phyloP scores from a whole-genome alignment of 2,888 invertebrate species.

The Andrena fulva region DNA sequence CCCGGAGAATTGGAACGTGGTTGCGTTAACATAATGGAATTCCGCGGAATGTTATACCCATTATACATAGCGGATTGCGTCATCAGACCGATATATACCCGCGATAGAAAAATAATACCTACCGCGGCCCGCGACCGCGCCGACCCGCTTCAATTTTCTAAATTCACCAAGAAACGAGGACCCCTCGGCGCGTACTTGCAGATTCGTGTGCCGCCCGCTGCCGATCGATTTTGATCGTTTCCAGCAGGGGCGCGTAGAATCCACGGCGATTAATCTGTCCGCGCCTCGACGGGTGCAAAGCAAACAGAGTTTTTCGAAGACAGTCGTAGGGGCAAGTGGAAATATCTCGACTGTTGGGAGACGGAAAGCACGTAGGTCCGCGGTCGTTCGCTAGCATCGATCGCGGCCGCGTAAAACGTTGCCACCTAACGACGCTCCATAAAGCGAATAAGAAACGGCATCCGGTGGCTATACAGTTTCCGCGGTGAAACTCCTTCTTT shows the following conservation, averaged over 20 bases:
- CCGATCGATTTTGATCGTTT: constrained; percentile 8
- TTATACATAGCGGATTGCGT: constrained; percentile 75
- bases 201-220: not conserved
- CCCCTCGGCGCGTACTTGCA: constrained; percentile 10
- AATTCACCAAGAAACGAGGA: constrained; percentile 52
- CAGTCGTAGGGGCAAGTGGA: not conserved
- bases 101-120: constrained; percentile 66
- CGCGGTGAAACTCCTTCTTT: not conserved
- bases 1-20: constrained; percentile 75
- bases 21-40: constrained; percentile 79
- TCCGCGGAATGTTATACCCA: constrained; percentile 77
- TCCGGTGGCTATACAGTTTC: not conserved
- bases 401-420: constrained; percentile 1
- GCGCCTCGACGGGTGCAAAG: not conserved
- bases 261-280: not conserved
- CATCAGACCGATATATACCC: constrained; percentile 63
- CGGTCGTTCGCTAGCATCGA: constrained; percentile 7
- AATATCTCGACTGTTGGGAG: not conserved
- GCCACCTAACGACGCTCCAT: constrained; percentile 1
- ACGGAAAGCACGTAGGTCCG: not conserved
- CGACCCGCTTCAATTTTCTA: constrained; percentile 62
- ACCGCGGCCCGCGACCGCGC: constrained; percentile 39
- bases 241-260: not conserved
- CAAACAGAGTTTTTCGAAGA: not conserved
- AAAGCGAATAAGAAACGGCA: constrained; percentile 10